Evolutionary conservation across 2,797 vertebrate species (phyloP), one percentile per base, ranked within the genome.

Genomic region (Adelosebastes latens): DNA sequence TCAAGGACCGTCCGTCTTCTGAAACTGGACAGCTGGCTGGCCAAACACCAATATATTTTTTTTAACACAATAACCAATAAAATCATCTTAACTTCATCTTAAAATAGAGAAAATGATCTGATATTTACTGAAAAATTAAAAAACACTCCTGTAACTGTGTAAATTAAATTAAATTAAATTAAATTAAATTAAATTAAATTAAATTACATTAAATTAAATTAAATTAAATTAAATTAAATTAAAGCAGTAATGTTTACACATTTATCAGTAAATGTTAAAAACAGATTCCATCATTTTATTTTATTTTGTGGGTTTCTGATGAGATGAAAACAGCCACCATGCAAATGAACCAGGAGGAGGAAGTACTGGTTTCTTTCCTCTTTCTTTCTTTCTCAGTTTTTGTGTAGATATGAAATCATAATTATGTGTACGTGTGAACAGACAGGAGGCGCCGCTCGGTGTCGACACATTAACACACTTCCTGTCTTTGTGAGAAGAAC

Each of bases 401-500:
- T 39, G 10, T 20, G n/a, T 24, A 1, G 46, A 29, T 6, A 14
- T 49, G 5, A 60, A 25, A 60, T 59, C n/a, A 14, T 49, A 59
- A 60, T 8, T 1, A 2, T 39, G 22, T 24, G 27, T 22, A 25
- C 22, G 52, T 49, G 32, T 25, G 53, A 62, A 9, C 14, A 34
- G 62, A 25, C 42, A n/a, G 42, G 53, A 72, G 67, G 31, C 8
- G 6, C 18, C 7, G 24, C 53, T 22, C 9, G 1, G 7, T 68
- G 74, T 55, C 36, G 27, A 72, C 73, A 39, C 39, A 31, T 32
- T 22, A 12, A 72, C 25, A 49, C 71, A 73, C 70, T 78, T 78
- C 70, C 64, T 74, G 58, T 27, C 60, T 59, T 64, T 78, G 68
- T 56, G 79, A 64, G 39, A 56, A 42, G 8, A 71, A n/a, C 18